phyloP scores from a whole-genome alignment of 2,888 invertebrate genomes.

The Villa cingulata region DNA sequence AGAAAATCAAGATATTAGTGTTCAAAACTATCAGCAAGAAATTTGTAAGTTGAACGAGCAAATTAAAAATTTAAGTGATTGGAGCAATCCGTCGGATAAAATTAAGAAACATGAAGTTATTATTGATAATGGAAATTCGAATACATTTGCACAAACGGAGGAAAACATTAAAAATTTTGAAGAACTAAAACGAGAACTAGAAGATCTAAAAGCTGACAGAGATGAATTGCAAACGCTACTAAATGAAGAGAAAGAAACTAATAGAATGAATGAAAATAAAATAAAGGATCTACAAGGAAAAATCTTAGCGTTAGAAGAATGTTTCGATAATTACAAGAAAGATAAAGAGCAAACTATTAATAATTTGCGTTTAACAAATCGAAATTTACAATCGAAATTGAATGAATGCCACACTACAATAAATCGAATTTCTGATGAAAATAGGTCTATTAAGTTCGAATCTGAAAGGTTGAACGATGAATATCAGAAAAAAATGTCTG shows the following conservation, averaged over 20 bases:
- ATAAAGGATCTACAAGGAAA: constrained; percentile 22
- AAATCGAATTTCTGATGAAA: too few relatives aligned
- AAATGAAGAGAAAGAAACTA: constrained; percentile 39
- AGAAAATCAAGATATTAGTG: constrained; percentile 64
- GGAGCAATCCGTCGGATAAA: constrained; percentile 22
- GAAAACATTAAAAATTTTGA: constrained; percentile 21
- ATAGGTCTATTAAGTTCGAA: too few relatives aligned
- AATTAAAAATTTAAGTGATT: constrained; percentile 42
- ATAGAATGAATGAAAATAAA: constrained; percentile 24
- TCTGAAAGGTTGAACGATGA: too few relatives aligned
- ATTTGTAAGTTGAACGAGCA: constrained; percentile 56
- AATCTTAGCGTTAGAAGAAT: constrained; percentile 13
- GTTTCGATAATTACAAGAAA: too few relatives aligned
- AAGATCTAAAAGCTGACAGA: constrained; percentile 46
- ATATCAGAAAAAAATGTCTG: too few relatives aligned
- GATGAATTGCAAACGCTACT: constrained; percentile 45
- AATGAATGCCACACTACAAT: too few relatives aligned
- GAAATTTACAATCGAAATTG: too few relatives aligned
- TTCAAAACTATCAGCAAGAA: constrained; percentile 57
- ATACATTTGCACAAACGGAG: background rate
- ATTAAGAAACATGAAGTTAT: background rate
- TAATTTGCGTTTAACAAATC: too few relatives aligned
- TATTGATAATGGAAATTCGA: background rate
- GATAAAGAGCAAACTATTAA: too few relatives aligned
- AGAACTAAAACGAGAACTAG: constrained; percentile 41